Conservation (phyloP, 2,113 vertebrate genomes). For the Ranitomeya imitator region DNA sequence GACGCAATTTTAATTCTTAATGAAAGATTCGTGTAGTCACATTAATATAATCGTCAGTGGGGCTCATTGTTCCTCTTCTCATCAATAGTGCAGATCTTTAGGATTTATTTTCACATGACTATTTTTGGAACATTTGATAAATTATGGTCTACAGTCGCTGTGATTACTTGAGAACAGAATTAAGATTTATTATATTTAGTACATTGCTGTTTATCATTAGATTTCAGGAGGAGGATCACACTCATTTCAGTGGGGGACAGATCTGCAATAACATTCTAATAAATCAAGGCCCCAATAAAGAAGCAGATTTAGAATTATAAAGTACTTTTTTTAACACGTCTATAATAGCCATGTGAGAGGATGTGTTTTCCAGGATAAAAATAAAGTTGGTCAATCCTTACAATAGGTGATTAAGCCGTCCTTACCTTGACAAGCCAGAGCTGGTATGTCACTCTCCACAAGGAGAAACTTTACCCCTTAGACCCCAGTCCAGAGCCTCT, state of each 20-base stretch:
- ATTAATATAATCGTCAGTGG: constrained; percentile 10
- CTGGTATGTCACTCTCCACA: too few species aligned
- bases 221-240: neutral
- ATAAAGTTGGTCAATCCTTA: too few species aligned
- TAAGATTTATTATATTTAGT: neutral
- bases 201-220: neutral
- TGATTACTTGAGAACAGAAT: neutral
- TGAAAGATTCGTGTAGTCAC: neutral
- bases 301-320: too few species aligned
- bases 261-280: neutral
- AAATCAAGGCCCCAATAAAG: neutral
- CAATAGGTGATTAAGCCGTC: too few species aligned
- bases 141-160: neutral
- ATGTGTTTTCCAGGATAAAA: too few species aligned
- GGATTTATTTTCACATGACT: constrained; percentile 3
- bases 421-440: too few species aligned
- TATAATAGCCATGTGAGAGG: too few species aligned
- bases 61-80: neutral
- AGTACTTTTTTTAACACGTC: too few species aligned
- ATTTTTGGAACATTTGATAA: neutral
- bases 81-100: neutral
- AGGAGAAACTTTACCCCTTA: too few species aligned
- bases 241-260: neutral
- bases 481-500: too few species aligned
- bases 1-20: constrained; percentile 12